These are phyloP conservation scores for Drosophila truncata DNA, from an alignment of 1,140 invertebrate genomes.

Conservation along the genomic window DNA sequence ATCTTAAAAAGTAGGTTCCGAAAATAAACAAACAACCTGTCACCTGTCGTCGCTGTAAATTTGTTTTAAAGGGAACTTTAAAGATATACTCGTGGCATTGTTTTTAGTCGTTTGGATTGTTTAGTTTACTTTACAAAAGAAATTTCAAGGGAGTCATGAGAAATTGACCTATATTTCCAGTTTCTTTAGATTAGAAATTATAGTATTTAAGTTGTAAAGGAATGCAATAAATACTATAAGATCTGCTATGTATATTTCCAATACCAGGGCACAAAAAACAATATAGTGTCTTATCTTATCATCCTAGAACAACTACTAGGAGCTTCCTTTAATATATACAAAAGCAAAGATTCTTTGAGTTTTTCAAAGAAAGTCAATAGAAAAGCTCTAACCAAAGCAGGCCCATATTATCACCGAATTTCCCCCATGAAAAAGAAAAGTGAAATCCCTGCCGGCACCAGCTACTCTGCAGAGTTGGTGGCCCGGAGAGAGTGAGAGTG, in stretches of 20 bases:
- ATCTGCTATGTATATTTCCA: too few species aligned
- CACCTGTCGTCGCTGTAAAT: background rate
- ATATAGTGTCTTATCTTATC: background rate
- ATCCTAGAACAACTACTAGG: background rate
- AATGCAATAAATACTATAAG: too few species aligned
- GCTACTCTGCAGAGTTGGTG: constrained; percentile 1
- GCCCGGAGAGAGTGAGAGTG: constrained; percentile 45
- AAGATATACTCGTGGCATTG: background rate
- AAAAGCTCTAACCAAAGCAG: background rate
- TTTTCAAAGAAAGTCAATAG: background rate
- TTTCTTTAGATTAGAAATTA: background rate
- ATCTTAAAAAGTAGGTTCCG: constrained; percentile 9
- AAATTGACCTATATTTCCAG: background rate
- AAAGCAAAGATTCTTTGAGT: background rate
- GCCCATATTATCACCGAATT: constrained; percentile 4
- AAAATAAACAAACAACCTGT: constrained; percentile 34
- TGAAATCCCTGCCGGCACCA: constrained; percentile 48
- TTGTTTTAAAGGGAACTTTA: background rate
- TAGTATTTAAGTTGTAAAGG: background rate
- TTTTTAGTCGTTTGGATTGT: background rate
- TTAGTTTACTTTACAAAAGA: background rate
- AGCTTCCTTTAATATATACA: background rate
- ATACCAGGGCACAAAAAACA: background rate
- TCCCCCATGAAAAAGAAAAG: constrained; percentile 48
- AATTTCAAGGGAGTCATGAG: background rate